phyloP scores from a whole-genome alignment of 1,140 invertebrate genomes.

The Galleria mellonella region DNA sequence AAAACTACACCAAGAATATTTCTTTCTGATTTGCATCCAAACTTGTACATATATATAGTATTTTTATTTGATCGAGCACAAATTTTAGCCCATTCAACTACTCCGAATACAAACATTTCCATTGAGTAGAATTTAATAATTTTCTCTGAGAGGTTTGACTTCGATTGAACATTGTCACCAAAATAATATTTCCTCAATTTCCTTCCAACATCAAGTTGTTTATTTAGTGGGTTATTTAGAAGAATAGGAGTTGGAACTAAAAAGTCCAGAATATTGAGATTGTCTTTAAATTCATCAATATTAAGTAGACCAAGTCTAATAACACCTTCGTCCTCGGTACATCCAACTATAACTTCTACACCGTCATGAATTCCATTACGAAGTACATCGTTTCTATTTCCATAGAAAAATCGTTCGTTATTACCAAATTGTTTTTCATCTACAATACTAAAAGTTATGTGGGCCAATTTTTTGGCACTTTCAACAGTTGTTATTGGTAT shows the following conservation, averaged over 20 bases:
- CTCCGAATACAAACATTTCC: background rate
- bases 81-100: background rate
- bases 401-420: slow-evolving; percentile 4
- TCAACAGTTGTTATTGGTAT: background rate
- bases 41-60: slow-evolving; percentile 9
- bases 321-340: slow-evolving; percentile 2
- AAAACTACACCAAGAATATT: slow-evolving; percentile 12
- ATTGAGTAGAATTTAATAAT: background rate
- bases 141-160: background rate
- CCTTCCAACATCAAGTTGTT: background rate
- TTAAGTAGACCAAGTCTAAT: background rate
- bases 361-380: slow-evolving; percentile 1
- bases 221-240: background rate
- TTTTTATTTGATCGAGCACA: background rate
- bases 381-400: background rate
- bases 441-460: background rate
- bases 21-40: slow-evolving; percentile 13
- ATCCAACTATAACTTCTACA: slow-evolving; percentile 5
- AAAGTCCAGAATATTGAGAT: slow-evolving; percentile 3
- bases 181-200: slow-evolving; percentile 3
- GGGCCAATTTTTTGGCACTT: background rate
- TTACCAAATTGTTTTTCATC: slow-evolving; percentile 5
- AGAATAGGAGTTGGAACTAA: background rate
- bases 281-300: background rate
- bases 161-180: background rate